These are phyloP conservation scores for Chrysaora quinquecirrha DNA, from an alignment of 30 jellyfish, hydroid and myxozoan genomes.

Conservation along the genomic window DNA sequence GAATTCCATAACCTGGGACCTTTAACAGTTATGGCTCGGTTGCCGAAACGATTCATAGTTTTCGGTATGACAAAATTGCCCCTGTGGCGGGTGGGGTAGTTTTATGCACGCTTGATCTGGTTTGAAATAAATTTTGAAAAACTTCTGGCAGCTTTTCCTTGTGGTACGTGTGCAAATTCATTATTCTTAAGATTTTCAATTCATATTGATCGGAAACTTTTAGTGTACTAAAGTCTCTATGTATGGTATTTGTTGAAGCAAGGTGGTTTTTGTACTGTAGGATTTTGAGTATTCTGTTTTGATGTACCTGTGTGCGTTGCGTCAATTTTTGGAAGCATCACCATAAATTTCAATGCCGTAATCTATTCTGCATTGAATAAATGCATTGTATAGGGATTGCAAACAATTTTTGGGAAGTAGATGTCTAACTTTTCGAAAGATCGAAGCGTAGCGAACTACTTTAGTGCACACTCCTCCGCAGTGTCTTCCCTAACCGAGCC, in stretches of 20 bases:
- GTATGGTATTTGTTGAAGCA: not conserved
- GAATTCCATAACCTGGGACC: too few relatives aligned
- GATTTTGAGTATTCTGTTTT: not conserved
- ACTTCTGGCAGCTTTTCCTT: constrained; percentile 12
- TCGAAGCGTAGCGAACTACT: not conserved
- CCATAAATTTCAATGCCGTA: not conserved
- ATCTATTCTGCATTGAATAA: not conserved
- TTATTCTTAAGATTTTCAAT: not conserved
- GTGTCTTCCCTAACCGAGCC: too few relatives aligned
- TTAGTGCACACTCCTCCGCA: too few relatives aligned
- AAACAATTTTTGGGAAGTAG: not conserved
- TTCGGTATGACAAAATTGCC: not conserved
- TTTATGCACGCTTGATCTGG: not conserved
- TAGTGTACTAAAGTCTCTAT: not conserved
- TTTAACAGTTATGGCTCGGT: too few relatives aligned
- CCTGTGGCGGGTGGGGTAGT: not conserved
- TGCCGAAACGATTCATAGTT: not conserved
- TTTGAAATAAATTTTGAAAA: constrained; percentile 9
- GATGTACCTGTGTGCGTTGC: not conserved
- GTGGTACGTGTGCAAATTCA: constrained; percentile 13
- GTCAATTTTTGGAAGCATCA: not conserved
- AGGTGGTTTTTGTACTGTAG: not conserved
- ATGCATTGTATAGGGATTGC: not conserved
- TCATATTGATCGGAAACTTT: too few relatives aligned
- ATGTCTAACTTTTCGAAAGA: not conserved